Base-by-base conservation (phyloP, 2,113 vertebrate genomes). In the Todiramphus saurophagus region DNA sequence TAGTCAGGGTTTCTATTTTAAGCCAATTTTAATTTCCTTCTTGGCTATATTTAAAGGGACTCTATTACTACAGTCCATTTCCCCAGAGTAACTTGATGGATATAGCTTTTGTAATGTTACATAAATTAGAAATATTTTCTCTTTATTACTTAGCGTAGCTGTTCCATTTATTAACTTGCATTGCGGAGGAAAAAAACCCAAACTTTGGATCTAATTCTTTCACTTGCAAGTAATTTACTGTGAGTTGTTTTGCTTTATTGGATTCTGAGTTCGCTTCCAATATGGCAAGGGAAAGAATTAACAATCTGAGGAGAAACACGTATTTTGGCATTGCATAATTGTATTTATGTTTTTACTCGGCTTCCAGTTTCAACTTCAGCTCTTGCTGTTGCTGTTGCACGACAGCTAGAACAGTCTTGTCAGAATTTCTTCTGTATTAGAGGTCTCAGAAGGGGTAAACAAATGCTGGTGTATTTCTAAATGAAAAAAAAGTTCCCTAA, bases 51-150 rank as follows among this genome's bases (percentile, higher is more conserved):
- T 96, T 82, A 87, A 90, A 78, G 58, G 19, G 77, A 87, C 64
- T 94, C 76, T 93, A 89, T 93, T 95, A 80, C 66, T 94, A 82
- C 44, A 84, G 37, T n/a, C 83, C 39, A 66, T 89, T 93, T 95
- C 80, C 63, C 79, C 39, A 39, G 79, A 81, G 87, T 20, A 94
- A 33, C 50, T 78, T 89, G 74, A 89, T 76, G n/a, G 84, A 80
- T 67, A 63, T 10, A 69, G 18, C 27, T 76, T 94, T 87, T 56
- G 48, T 64, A 88, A 67, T 58, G 25, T 63, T 85, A 56, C 64
- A 91, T 94, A 87, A 94, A 86, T 96, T 78, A 90, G 73, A 92
- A 95, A 55, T 68, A 48, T 81, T 86, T 96, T 83, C 76, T 68
- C 66, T 83, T 76, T 91, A 53, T 94, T 93, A 69, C 50, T 80